A percentile compares a stretch with the other conserved stretches of the same genome.
Evolutionary conservation across 2,888 invertebrate genomes (phyloP).

Genomic region (Hypselothyrea guttata): DNA sequence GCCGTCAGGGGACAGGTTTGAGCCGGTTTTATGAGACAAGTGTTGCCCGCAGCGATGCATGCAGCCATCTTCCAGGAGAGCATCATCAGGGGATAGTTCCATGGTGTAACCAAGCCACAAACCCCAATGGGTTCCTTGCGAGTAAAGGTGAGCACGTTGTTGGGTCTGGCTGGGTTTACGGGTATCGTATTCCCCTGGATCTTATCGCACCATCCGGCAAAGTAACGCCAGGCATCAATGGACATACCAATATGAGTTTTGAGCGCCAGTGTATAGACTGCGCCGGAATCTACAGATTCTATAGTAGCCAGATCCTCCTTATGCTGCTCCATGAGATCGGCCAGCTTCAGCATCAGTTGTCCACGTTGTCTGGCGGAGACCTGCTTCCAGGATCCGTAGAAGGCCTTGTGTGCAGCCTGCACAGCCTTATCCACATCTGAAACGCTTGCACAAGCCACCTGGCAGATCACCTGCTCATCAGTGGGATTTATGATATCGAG

Average conservation of each 20-base stretch:
- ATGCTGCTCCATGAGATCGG: conserved; percentile 96
- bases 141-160: conserved; percentile 93
- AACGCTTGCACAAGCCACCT: conserved; percentile 88
- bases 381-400: conserved; percentile 96
- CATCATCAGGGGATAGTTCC: conserved; percentile 99
- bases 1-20: conserved; percentile 96
- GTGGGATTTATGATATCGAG: conserved; percentile 91
- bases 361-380: conserved; percentile 96
- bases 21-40: conserved; percentile 97
- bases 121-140: conserved; percentile 96
- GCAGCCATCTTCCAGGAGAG: conserved; percentile 99
- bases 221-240: conserved; percentile 97
- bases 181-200: conserved; percentile 96
- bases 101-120: conserved; percentile 95
- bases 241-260: conserved; percentile 99
- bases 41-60: conserved; percentile 97
- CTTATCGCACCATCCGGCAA: conserved; percentile 98
- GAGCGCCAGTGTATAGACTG: conserved; percentile 96
- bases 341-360: conserved; percentile 91
- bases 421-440: conserved; percentile 95
- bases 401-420: conserved; percentile 92
- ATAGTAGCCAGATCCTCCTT: conserved; percentile 97
- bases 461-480: conserved; percentile 90
- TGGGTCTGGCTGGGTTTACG: conserved; percentile 95
- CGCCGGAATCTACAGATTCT: conserved; percentile 96